Evolutionary conservation across 2,797 vertebrate species (phyloP), one percentile per base, ranked within the genome.

Genomic region (Mormyrus hasselquistii): DNA sequence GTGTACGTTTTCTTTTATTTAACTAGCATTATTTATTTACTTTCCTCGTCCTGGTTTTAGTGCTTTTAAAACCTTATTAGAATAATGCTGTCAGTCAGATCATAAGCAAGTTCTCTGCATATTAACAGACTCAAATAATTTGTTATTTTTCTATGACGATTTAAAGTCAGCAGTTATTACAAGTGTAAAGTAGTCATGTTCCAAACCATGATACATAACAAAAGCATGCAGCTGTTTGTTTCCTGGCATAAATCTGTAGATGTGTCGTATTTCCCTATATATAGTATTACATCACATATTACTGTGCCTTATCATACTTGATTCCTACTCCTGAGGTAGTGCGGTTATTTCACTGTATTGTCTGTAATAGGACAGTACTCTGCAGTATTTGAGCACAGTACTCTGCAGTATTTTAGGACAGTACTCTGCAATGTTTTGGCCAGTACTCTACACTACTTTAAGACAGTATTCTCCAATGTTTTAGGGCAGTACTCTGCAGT

Each of bases 251-350:
- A 16, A 44, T 79, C 16, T 79, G 73, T 41, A 44, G 38, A 41
- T 79, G 73, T 44, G 73, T 79, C 73, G 2, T 79, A 44, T 79
- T 79, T 19, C 38, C 38, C 38, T 44, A 79, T 44, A 79, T 79
- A 79, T 79, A 79, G 73, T 79, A 44, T 79, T 79, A n/a, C 34
- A 44, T 79, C 34, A 79, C 41, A 79, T 79, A 79, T 79, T 79
- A 44, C 16, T 79, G 38, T 79, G 73, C 73, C 16, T 44, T 41
- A 44, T 44, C 73, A 44, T 79, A 38, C 16, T 44, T 44, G 34
- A 79, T 44, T 44, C 10, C 38, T 79, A 38, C 73, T 79, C 38
- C 73, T 16, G 16, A 16, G 16, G 38, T 44, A n/a, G 34, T 79
- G 6, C 5, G 19, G 73, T 76, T 76, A 41, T 76, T 41, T 41